These are phyloP conservation scores for Liodrosophila aerea DNA, from an alignment of 2,888 invertebrate genomes.

Conservation along the genomic window DNA sequence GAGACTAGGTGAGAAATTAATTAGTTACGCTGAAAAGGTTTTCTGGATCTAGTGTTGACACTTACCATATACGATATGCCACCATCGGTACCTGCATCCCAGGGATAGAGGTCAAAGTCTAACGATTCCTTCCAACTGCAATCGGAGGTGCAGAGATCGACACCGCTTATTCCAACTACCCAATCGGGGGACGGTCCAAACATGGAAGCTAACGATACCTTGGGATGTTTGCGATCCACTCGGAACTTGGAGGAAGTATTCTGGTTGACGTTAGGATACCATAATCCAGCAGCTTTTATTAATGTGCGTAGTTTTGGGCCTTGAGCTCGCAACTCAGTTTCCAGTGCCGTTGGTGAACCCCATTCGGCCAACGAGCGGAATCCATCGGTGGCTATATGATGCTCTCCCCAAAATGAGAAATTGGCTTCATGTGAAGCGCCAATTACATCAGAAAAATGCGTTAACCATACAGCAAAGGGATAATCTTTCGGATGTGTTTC, in stretches of 20 bases:
- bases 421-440: slow-evolving; percentile 96
- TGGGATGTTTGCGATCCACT: slow-evolving; percentile 92
- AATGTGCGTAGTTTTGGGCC: slow-evolving; percentile 90
- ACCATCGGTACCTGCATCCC: slow-evolving; percentile 97
- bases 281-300: slow-evolving; percentile 94
- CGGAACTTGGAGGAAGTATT: slow-evolving; percentile 92
- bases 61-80: slow-evolving; percentile 95
- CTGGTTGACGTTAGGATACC: slow-evolving; percentile 93
- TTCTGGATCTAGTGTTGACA: no score
- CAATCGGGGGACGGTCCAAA: slow-evolving; percentile 98
- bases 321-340: slow-evolving; percentile 93
- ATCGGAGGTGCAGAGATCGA: slow-evolving; percentile 93
- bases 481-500: slow-evolving; percentile 98
- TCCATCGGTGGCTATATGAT: slow-evolving; percentile 93
- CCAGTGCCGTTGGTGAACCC: slow-evolving; percentile 93
- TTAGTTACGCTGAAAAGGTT: neutral
- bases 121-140: slow-evolving; percentile 95
- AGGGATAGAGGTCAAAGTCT: slow-evolving; percentile 93
- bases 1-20: slow-evolving; percentile 84
- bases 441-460: slow-evolving; percentile 98
- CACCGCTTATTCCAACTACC: slow-evolving; percentile 95
- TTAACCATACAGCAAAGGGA: slow-evolving; percentile 93
- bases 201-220: slow-evolving; percentile 94
- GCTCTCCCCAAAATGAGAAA: slow-evolving; percentile 96
- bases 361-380: slow-evolving; percentile 88